Base-by-base conservation (phyloP, 2,888 invertebrate species). In the Pilophorus perplexus region DNA sequence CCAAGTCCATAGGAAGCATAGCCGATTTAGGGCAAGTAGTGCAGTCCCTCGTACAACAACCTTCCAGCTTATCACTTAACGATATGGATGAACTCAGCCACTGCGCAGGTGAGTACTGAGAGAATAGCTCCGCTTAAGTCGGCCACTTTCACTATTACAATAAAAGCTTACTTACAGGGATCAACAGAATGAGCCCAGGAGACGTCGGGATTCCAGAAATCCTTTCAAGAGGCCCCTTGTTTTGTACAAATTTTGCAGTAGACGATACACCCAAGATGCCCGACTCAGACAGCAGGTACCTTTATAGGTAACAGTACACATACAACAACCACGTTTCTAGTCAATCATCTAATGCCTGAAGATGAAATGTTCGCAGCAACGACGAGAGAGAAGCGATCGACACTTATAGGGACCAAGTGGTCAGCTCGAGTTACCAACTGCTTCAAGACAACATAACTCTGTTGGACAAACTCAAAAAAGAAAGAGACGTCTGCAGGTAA, bases 1-100 rank as follows among this genome's bases (percentile, higher is more conserved):
- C 89, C 0, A 85, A 89, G 74, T 90, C 90, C 0, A 85, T 87
- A 68, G 89, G 89, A 70, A 90, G 89, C 72, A 82, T 90, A 3
- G 84, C 86, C 0, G 71, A 66, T 25, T 57, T 68, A 33, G 71
- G 60, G 18, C 59, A 67, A 23, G 73, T 71, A 5, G 80, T 81
- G 1, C 80, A 82, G 0, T 78, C 78, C n/a, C 77, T 0, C 79
- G 81, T 37, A 71, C 78, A 0, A 38, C 85, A 85, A 66, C 86
- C 87, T 6, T 89, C 90, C 14, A 88, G 88, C 73, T 78, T 88
- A 1, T 89, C 87, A 25, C 80, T 89, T 0, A 88, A 87, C 73
- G 85, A 89, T 72, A 84, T 84, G 66, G 87, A 66, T 25, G 59
- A 59, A 8, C 16, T 59, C 18, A 37, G 10, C 16, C 59, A 59